Evolutionary conservation across 2,888 invertebrate species (phyloP), one percentile per base, ranked within the genome.

Genomic region (Cephus pulcher): DNA sequence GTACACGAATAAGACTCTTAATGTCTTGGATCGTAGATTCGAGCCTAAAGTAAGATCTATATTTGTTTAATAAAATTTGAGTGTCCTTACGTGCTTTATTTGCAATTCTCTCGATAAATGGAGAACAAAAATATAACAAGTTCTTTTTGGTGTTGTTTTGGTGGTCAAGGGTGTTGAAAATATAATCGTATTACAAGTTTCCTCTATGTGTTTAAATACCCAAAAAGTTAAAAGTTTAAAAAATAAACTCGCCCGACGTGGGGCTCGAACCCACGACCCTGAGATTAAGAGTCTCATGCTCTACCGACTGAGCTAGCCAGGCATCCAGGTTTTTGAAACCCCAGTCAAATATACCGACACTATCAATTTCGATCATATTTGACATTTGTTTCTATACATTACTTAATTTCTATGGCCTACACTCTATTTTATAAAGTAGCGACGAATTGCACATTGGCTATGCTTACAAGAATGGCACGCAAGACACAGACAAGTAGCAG

Each of bases 191-290:
- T 23, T 56, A 56, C 0, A 56, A 56, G 23, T 56, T 56, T 56
- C 15, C 9, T 56, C 9, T 6, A 23, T 9, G 1, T 9, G 9
- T 23, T 56, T 9, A 6, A 15, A 40, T 0, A 23, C 2, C 6
- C 6, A 40, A 23, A 23, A 6, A 40, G 15, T 40, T 15, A 15
- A 40, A 6, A 23, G 6, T 40, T 0, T 1, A 0, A 23, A 40
- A 23, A 9, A 40, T 6, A 56, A 23, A 56, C 23, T 76, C 88
- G 89, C 88, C 87, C 88, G 84, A 89, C 88, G 88, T 88, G 88
- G 88, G 88, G 88, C 89, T 90, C 88, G 90, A 89, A 89, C 89
- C 87, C 88, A 88, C 88, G 89, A 89, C 88, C 88, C 88, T 89
- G 88, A 89, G 89, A 89, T 89, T 89, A 89, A 89, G 87, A 87